Evolutionary conservation across 2,113 vertebrate species (phyloP).

Genomic region (Corythoichthys intestinalis): DNA sequence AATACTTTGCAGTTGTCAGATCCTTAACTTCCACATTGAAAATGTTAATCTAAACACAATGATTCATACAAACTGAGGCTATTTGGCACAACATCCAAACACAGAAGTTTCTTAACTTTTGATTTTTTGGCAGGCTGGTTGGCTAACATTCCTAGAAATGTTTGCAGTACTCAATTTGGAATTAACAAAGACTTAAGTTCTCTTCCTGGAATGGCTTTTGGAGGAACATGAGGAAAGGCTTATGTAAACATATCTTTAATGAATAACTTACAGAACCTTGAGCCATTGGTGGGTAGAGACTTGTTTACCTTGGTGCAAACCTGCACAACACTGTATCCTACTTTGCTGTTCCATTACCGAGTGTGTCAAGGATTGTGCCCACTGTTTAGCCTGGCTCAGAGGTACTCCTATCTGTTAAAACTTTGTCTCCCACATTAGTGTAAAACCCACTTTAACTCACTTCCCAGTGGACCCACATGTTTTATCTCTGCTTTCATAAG

Average conservation of each 20-base stretch:
- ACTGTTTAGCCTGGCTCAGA: constrained; percentile 70
- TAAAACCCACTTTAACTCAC: constrained; percentile 58
- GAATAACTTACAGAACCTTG: constrained; percentile 55
- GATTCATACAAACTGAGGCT: too few relatives aligned
- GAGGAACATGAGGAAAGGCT: constrained; percentile 33
- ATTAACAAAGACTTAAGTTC: constrained; percentile 20
- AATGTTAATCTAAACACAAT: too few relatives aligned
- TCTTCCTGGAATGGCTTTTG: constrained; percentile 32
- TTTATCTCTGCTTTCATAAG: constrained; percentile 67
- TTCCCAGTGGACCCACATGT: constrained; percentile 57
- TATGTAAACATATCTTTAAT: constrained; percentile 59
- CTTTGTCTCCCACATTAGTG: constrained; percentile 61
- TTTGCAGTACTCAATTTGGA: neutral
- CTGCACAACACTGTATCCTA: constrained; percentile 47
- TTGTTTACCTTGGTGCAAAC: constrained; percentile 63
- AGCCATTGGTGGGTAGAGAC: constrained; percentile 33
- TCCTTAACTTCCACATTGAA: too few relatives aligned
- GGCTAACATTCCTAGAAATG: neutral
- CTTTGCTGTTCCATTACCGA: constrained; percentile 70
- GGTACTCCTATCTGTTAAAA: constrained; percentile 63
- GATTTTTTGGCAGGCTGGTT: neutral
- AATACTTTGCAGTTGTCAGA: too few relatives aligned
- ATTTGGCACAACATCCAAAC: too few relatives aligned
- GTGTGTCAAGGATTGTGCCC: constrained; percentile 64
- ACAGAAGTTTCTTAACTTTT: neutral